Base-by-base conservation (phyloP, 1,140 invertebrate genomes). In the Metaphire vulgaris region DNA sequence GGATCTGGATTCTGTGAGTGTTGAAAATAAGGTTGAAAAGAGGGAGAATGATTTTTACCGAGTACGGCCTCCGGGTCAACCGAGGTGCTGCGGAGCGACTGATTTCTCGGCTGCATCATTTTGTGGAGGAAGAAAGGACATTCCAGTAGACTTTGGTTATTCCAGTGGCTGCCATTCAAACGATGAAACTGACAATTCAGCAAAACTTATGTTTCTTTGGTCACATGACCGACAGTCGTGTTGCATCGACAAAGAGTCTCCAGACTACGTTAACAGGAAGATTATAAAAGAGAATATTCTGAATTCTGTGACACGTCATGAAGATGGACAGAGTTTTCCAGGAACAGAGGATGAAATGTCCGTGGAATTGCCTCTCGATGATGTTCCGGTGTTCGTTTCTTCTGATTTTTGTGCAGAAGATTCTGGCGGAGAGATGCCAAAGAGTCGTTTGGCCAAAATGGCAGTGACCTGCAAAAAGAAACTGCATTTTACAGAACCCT, bases 191-290 rank as follows among this genome's bases (percentile, higher is more conserved):
- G 81, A 81, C 56, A 65, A 65, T 69, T 72, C 73, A 65, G 91
- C 92, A 80, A 89, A 91, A 83, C 85, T 92, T 79, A 91, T 92
- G 6, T 21, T 56, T 21, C 6, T 56, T 56, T 56, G 41, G 41
- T 12, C 41, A 56, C 6, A 56, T 12, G n/a, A n/a, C n/a, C n/a
- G n/a, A n/a, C n/a, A n/a, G n/a, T n/a, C 6, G 21, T 56, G 41
- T 21, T 56, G 41, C 21, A 6, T 56, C 41, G 41, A 56, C 21
- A 21, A 6, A 56, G 41, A 56, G 41, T 6, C 6, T 12, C 41
- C 41, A 56, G 41, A 56, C 6, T 56, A 12, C 41, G 6, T 56
- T n/a, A n/a, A n/a, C n/a, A 21, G 6, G 41, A 6, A 56, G 41
- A 56, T 56, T n/a, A n/a, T n/a, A n/a, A n/a, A n/a, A n/a, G n/a